phyloP scores from a whole-genome alignment of 2,888 invertebrate species.

The Ceriagrion tenellum region DNA sequence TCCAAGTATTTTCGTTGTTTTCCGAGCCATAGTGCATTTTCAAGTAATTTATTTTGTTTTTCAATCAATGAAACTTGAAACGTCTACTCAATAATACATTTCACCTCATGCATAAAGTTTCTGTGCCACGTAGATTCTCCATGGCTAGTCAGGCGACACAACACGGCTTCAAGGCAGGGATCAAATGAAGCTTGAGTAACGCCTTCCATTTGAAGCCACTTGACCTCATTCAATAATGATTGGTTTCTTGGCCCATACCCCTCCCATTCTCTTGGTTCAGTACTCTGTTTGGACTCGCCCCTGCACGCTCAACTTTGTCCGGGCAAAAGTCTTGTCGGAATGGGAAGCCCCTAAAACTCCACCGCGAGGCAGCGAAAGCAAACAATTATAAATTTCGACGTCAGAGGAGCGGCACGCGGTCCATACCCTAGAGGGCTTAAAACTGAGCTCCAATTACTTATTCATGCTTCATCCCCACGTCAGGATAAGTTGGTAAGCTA shows the following conservation, averaged over 20 bases:
- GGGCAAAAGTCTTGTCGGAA: background rate
- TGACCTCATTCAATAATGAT: background rate
- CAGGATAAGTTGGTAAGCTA: background rate
- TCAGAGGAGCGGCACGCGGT: background rate
- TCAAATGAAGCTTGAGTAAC: background rate
- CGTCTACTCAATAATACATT: no score
- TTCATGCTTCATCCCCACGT: background rate
- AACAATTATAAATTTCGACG: background rate
- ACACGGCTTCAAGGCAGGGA: background rate
- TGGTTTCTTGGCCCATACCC: background rate
- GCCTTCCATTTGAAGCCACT: background rate
- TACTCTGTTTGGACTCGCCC: background rate
- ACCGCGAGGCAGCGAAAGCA: background rate
- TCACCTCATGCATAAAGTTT: no score
- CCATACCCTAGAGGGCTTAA: background rate
- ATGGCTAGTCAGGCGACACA: no score
- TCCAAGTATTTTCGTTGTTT: no score
- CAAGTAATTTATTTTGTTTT: no score
- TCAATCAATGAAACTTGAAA: no score
- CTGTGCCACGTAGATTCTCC: no score
- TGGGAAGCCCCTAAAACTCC: background rate
- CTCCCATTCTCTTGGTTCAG: background rate
- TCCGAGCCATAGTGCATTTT: no score
- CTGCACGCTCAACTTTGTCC: background rate
- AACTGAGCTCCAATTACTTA: background rate